Conservation (phyloP, 2,113 vertebrate genomes). For the Tyrannus savana region DNA sequence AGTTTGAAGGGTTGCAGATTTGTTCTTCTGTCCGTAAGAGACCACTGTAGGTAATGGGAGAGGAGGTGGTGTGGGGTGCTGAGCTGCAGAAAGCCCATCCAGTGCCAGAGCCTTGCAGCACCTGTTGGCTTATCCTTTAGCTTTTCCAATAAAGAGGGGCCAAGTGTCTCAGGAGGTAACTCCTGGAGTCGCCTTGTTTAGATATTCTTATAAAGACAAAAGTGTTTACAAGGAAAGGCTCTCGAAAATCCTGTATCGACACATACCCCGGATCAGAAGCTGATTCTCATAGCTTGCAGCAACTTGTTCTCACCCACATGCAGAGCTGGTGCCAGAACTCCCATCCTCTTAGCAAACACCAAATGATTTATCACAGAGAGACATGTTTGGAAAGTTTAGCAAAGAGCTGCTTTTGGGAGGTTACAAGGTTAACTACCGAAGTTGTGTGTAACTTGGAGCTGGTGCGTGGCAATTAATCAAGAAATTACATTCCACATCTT, state of each 20-base stretch:
- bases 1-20: not conserved
- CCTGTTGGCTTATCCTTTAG: not conserved
- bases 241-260: conserved; percentile 23
- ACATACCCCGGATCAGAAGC: not conserved
- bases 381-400: conserved; percentile 86
- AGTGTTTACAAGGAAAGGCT: not conserved
- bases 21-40: not conserved
- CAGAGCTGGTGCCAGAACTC: conserved; percentile 52
- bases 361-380: conserved; percentile 85
- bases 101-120: accelerated
- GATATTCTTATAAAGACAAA: conserved; percentile 5
- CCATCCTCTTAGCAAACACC: conserved; percentile 39
- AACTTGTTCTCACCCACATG: not conserved
- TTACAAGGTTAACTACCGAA: conserved; percentile 95
- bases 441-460: conserved; percentile 90
- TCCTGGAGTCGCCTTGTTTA: not conserved
- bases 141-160: not conserved
- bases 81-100: not conserved
- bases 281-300: not conserved
- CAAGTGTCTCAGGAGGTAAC: not conserved
- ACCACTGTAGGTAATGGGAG: not conserved
- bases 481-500: conserved; percentile 78
- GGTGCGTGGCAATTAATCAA: conserved; percentile 91
- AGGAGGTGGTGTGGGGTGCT: not conserved
- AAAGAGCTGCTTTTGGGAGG: conserved; percentile 82